Evolutionary conservation across 1,140 invertebrate species (phyloP).

Genomic region (Drosophila littoralis): DNA sequence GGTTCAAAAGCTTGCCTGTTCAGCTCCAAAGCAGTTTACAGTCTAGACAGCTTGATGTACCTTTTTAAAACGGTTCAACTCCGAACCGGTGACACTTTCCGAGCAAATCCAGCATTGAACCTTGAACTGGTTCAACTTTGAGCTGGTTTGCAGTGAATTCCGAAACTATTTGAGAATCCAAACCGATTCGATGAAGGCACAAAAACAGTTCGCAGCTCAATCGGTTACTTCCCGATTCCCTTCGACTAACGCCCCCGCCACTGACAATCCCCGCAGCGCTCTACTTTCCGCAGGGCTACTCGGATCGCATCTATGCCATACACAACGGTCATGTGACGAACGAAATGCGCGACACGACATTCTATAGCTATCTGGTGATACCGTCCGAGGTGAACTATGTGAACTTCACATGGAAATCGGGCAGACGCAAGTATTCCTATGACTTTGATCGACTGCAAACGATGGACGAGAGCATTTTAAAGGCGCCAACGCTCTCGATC

Average conservation of each 20-base stretch:
- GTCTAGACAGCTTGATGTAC: no score
- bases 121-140: no score
- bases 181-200: background rate
- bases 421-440: conserved; percentile 93
- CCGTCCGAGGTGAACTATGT: conserved; percentile 95
- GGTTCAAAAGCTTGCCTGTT: no score
- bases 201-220: background rate
- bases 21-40: no score
- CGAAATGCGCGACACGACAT: conserved; percentile 94
- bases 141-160: background rate
- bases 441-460: conserved; percentile 94
- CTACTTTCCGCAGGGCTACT: conserved; percentile 75
- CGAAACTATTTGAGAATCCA: no score
- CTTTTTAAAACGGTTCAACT: no score
- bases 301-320: conserved; percentile 95
- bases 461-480: conserved; percentile 92
- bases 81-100: no score
- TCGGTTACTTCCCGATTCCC: background rate
- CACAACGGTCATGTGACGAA: conserved; percentile 92
- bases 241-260: background rate
- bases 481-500: conserved; percentile 94
- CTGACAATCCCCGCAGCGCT: conserved; percentile 46
- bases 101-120: no score
- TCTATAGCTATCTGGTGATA: conserved; percentile 94
- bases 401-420: conserved; percentile 96